Evolutionary conservation across 2,888 invertebrate genomes (phyloP), one percentile per base, ranked within the genome.

Genomic region (Atethmia centrago): DNA sequence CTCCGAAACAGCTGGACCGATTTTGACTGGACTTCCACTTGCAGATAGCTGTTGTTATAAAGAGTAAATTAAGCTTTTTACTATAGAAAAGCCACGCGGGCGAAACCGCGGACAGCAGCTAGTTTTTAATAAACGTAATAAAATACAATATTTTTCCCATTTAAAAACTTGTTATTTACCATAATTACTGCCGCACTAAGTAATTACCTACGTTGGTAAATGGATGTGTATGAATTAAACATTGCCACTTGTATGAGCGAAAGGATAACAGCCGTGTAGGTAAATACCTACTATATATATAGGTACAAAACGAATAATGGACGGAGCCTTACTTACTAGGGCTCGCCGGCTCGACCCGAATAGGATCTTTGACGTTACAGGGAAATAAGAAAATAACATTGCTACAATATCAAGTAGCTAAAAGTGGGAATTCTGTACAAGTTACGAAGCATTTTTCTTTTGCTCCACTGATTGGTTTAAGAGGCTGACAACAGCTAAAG

Each of bases 101-200:
- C 36, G 36, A 2, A 36, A 7, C 36, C 2, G 4, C 36, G 36
- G 36, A 7, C 3, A 36, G 36, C 36, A 36, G 36, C 4, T 64
- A 16, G 36, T 55, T 68, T 61, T 56, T 45, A 51, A 69, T 69
- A 81, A 76, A 76, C 49, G 9, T 62, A 56, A 53, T 79, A 19
- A 58, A 64, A 68, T 68, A 42, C 47, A 25, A 45, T 69, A 66
- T 49, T 16, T 21, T 21, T 59, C 28, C n/a, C 21, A 58, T 77
- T 77, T 55, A 67, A 55, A 31, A 67, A 53, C 75, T 47, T 31
- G 80, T 66, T 77, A 56, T 74, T 78, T 63, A 66, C 3, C 66
- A 63, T 80, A 73, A 56, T 47, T 42, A 28, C 3, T 10, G 21
- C 40, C 9, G 36, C 42, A 40, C n/a, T 47, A 55, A 65, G 42